Evolutionary conservation across 2,797 vertebrate genomes (phyloP), one percentile per base, ranked within the genome.

Genomic region (Clangula hyemalis): DNA sequence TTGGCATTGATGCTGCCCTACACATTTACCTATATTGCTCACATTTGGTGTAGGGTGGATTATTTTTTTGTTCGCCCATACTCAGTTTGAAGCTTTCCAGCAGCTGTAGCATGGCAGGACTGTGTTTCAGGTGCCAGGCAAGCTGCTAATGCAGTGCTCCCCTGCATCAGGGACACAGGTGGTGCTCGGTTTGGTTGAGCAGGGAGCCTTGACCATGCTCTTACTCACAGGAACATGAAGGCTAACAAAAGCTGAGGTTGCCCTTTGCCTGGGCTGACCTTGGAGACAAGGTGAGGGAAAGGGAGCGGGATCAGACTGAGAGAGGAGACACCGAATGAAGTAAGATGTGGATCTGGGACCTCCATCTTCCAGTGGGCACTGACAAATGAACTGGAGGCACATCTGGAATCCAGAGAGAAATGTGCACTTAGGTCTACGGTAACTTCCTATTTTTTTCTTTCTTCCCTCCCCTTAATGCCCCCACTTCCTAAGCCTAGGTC

Each of bases 351-450:
- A 2, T 51, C 25, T 38, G 45, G 22, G 27, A 45, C 61, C 27
- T 27, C 43, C 28, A 2, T n/a, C n/a, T 24, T 24, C 13, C 6
- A 4, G 34, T 8, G 16, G 30, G n/a, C 5, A 6, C 18, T 11
- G 62, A 8, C 16, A 30, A 56, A 51, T 3, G 41, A 78, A 28
- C 39, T 16, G 49, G 51, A 32, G 66, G 49, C 41, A 7, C 0
- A 5, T 5, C 34, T 47, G 41, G 58, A 32, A 58, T 62, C 32
- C 45, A 4, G 32, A 16, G 15, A 30, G 28, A n/a, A 61, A 25
- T 2, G 19, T 12, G 19, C 10, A 1, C 6, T n/a, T 18, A 13
- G 13, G 45, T 8, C 54, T 13, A 11, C 17, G 2, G 27, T 16
- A 16, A 41, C 24, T 49, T 49, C 49, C 49, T 25, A 17, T 16